Percentiles rank a stretch among this genome's conserved stretches.
phyloP scores from a whole-genome alignment of 2,113 vertebrate species.

The Aspidoscelis tigris region DNA sequence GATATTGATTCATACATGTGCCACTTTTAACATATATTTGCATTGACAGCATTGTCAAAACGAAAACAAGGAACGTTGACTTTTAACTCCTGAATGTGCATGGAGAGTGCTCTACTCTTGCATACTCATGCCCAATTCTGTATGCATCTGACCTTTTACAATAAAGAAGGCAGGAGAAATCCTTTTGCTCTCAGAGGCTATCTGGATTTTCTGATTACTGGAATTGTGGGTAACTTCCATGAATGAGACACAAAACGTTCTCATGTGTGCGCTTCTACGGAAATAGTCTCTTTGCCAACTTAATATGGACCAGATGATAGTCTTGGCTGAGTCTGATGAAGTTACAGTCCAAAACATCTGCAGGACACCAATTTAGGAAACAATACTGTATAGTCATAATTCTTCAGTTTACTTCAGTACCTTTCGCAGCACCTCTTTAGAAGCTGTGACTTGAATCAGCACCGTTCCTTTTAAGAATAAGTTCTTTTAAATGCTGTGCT shows the following conservation, averaged over 20 bases:
- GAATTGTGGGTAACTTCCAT: neutral
- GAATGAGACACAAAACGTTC: neutral
- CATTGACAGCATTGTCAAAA: conserved; percentile 25
- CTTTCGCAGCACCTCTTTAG: neutral
- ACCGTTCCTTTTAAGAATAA: neutral
- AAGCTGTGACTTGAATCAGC: neutral
- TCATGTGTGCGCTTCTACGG: neutral
- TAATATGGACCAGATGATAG: no score
- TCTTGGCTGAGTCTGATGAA: no score
- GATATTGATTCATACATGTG: conserved; percentile 37
- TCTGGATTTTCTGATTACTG: neutral
- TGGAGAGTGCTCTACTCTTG: no score
- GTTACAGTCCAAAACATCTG: no score
- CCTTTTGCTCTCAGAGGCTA: neutral
- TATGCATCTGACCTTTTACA: neutral
- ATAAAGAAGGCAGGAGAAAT: neutral
- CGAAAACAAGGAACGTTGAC: conserved; percentile 14
- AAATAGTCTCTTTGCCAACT: neutral
- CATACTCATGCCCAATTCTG: neutral
- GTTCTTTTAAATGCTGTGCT: neutral
- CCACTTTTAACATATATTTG: no score
- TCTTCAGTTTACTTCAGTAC: no score
- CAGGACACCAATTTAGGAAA: no score
- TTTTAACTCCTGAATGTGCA: no score
- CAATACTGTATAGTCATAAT: neutral